phyloP scores from a whole-genome alignment of 2,113 vertebrate species.

The Crotalus horridus region DNA sequence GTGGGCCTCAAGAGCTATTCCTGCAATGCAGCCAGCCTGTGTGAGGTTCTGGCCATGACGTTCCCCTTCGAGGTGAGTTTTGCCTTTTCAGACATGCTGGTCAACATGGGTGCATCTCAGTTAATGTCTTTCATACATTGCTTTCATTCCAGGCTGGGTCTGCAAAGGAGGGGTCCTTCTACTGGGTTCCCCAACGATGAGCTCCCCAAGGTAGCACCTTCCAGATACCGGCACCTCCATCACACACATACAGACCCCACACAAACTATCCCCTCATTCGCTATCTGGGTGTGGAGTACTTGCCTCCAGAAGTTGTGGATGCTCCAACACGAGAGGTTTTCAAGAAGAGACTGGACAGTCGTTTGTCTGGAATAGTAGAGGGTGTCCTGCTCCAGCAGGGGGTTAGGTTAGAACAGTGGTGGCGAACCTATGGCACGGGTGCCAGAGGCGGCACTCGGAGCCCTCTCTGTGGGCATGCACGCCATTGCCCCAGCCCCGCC shows the following conservation, averaged over 20 bases:
- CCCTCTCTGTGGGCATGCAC: too few relatives aligned
- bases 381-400: too few relatives aligned
- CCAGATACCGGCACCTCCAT: neutral
- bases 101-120: neutral
- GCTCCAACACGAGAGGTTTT: neutral
- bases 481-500: too few relatives aligned
- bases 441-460: too few relatives aligned
- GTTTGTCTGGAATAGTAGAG: neutral
- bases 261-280: neutral
- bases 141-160: neutral
- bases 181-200: neutral
- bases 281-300: neutral
- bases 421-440: too few relatives aligned
- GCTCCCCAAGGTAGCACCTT: neutral
- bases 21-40: slow-evolving; percentile 80
- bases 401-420: neutral
- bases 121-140: neutral
- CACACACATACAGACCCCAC: too few relatives aligned
- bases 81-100: neutral
- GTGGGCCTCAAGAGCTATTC: slow-evolving; percentile 82
- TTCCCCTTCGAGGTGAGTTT: slow-evolving; percentile 75
- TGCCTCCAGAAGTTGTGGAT: neutral
- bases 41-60: slow-evolving; percentile 72
- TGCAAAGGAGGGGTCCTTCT: neutral
- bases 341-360: neutral